Conservation (phyloP, 2,797 vertebrate species). For the Sparidentex hasta region DNA sequence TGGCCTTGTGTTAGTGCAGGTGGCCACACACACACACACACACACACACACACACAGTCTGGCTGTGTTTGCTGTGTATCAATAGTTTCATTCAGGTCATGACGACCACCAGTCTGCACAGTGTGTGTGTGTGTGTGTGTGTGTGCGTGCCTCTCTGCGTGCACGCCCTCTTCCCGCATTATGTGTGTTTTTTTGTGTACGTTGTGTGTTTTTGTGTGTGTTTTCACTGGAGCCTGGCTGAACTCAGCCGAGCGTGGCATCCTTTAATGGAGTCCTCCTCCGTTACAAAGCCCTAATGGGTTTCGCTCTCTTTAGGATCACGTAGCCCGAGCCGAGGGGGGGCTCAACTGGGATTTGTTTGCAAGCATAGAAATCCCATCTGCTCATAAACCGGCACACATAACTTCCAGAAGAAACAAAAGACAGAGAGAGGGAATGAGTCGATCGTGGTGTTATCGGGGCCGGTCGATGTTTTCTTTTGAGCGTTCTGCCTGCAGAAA, state of each 20-base stretch:
- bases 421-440: neutral
- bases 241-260: slow-evolving; percentile 3
- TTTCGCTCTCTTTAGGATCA: slow-evolving; percentile 20
- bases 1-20: slow-evolving; percentile 69
- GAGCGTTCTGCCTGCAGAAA: neutral
- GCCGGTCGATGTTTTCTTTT: neutral
- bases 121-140: slow-evolving; percentile 35
- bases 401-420: neutral
- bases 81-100: slow-evolving; percentile 53
- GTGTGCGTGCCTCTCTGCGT: slow-evolving; percentile 13
- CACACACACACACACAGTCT: slow-evolving; percentile 18
- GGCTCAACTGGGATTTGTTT: slow-evolving; percentile 23
- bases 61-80: slow-evolving; percentile 36
- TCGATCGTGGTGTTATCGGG: neutral
- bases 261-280: slow-evolving; percentile 25
- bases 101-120: slow-evolving; percentile 16
- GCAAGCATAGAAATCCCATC: slow-evolving; percentile 19
- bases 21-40: slow-evolving; percentile 42
- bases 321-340: neutral
- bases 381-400: slow-evolving; percentile 4
- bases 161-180: neutral
- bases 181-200: neutral
- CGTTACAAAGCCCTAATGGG: slow-evolving; percentile 35
- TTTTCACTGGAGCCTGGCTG: neutral
- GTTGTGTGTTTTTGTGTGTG: neutral